These are phyloP conservation scores for Hypomecis punctinalis DNA, from an alignment of 2,888 invertebrate species.

Conservation along the genomic window DNA sequence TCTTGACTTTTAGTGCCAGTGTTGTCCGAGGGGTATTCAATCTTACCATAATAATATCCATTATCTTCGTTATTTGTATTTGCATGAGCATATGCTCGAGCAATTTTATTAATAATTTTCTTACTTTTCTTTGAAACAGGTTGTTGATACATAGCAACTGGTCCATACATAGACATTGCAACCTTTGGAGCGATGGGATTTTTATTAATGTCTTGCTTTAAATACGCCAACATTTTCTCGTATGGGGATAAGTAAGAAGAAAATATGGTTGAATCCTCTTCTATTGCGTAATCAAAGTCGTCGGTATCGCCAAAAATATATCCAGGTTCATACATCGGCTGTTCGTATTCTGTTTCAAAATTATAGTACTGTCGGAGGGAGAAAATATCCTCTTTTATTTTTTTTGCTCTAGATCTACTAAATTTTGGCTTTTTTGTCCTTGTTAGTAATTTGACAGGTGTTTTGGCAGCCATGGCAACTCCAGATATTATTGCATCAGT, in stretches of 20 bases:
- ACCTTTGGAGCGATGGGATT: conserved; percentile 61
- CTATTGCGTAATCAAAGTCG: conserved; percentile 1
- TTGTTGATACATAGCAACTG: conserved; percentile 67
- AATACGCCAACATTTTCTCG: conserved; percentile 58
- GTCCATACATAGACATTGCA: conserved; percentile 61
- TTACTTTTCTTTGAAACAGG: conserved; percentile 67
- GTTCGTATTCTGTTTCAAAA: conserved; percentile 22
- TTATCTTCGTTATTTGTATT: conserved; percentile 37
- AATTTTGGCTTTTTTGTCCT: conserved; percentile 37
- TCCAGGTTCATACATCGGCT: conserved; percentile 1
- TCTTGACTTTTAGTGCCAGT: not conserved
- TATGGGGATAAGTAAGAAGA: conserved; percentile 47
- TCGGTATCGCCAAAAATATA: conserved; percentile 7
- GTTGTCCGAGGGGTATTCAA: conserved; percentile 21
- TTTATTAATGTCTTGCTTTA: conserved; percentile 59
- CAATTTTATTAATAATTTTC: conserved; percentile 60
- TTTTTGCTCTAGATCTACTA: not conserved
- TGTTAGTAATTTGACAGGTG: conserved; percentile 52
- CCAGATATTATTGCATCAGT: conserved; percentile 60
- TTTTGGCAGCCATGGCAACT: conserved; percentile 44
- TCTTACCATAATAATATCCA: conserved; percentile 38
- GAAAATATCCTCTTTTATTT: conserved; percentile 9
- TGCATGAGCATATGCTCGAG: conserved; percentile 55
- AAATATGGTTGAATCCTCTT: not conserved
- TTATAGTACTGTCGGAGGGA: conserved; percentile 8